A percentile compares a stretch with the other conserved stretches of the same genome.
Conservation (phyloP, 2,888 invertebrate genomes). For the Eugnorisma glareosa region DNA sequence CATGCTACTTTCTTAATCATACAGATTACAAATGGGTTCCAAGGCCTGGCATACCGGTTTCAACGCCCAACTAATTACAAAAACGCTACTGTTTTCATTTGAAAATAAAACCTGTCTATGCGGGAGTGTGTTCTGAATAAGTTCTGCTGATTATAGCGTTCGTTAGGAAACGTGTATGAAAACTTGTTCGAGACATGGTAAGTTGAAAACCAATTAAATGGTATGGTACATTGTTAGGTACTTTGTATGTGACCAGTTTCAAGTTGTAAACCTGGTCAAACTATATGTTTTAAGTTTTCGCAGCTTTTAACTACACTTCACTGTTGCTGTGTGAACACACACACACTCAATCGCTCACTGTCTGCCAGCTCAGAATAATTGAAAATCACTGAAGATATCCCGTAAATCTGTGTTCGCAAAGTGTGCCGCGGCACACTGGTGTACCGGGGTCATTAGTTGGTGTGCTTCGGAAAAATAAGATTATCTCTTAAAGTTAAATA, state of each 20-base stretch:
- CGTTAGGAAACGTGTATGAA: conserved; percentile 50
- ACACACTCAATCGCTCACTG: too few relatives aligned
- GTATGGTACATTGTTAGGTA: conserved; percentile 22
- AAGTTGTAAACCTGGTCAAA: background rate
- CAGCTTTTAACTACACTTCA: too few relatives aligned
- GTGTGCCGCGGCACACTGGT: too few relatives aligned
- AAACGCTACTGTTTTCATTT: conserved; percentile 67
- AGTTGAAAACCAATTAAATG: conserved; percentile 38
- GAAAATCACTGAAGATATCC: too few relatives aligned
- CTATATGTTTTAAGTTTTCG: background rate
- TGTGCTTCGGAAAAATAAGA: too few relatives aligned
- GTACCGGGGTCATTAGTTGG: too few relatives aligned
- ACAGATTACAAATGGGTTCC: conserved; percentile 54
- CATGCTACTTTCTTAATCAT: conserved; percentile 52
- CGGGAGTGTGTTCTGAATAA: conserved; percentile 35
- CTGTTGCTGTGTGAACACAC: too few relatives aligned
- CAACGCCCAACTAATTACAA: conserved; percentile 64
- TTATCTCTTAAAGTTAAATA: too few relatives aligned
- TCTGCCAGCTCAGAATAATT: too few relatives aligned
- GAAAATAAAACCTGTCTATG: conserved; percentile 59
- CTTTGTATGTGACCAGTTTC: conserved; percentile 27
- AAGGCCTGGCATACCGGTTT: conserved; percentile 58
- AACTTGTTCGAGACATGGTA: conserved; percentile 42
- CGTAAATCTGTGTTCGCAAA: too few relatives aligned
- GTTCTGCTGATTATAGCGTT: conserved; percentile 54